These are phyloP conservation scores for Neoscelio sp. DNA, from an alignment of 2,888 invertebrate species.

Conservation along the genomic window DNA sequence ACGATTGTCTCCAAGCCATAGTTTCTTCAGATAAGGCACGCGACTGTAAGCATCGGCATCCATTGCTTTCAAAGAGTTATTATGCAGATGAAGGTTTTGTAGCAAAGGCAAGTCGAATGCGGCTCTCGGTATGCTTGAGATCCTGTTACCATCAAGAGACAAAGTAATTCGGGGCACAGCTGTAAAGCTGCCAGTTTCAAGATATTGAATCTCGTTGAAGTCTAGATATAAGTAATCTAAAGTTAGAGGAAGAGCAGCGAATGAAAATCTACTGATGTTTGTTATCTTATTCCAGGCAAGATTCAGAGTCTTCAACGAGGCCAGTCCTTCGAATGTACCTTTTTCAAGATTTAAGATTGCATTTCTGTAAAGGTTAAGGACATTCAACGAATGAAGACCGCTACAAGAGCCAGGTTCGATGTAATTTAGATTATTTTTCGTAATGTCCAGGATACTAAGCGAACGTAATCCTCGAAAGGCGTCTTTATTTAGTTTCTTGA, in stretches of 20 bases:
- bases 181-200: constrained; percentile 81
- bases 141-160: constrained; percentile 82
- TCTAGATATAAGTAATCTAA: constrained; percentile 82
- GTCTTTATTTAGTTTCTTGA: constrained; percentile 60
- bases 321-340: constrained; percentile 80
- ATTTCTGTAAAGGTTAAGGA: constrained; percentile 69
- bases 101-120: constrained; percentile 69
- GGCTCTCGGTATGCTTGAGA: constrained; percentile 78
- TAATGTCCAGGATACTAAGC: constrained; percentile 51
- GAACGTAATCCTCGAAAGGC: constrained; percentile 62
- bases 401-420: constrained; percentile 60
- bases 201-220: constrained; percentile 80
- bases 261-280: constrained; percentile 79
- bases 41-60: constrained; percentile 82
- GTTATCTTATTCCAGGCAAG: constrained; percentile 82
- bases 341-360: constrained; percentile 73
- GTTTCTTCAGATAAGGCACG: constrained; percentile 79
- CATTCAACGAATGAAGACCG: constrained; percentile 62
- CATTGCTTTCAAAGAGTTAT: constrained; percentile 68
- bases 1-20: constrained; percentile 81
- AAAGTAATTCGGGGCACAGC: constrained; percentile 79
- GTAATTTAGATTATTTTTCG: constrained; percentile 53
- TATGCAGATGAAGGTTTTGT: constrained; percentile 67
- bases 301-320: constrained; percentile 81
- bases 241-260: constrained; percentile 77